A percentile compares a stretch with the other conserved stretches of the same genome.
Conservation (phyloP, 2,113 vertebrate genomes). For the Sinocyclocheilus anophthalmus region DNA sequence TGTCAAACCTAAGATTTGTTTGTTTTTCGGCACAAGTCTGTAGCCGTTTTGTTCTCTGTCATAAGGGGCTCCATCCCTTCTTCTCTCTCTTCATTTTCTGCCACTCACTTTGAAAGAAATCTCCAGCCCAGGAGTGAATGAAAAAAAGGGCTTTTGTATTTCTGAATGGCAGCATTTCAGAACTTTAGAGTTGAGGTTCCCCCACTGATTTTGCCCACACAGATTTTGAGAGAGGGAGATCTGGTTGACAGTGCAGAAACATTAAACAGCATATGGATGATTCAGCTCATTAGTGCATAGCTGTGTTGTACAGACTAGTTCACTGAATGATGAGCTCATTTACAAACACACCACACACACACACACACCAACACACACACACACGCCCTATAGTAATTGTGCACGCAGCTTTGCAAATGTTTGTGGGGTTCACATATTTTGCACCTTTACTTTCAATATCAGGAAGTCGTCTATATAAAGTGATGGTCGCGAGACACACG, state of each 20-base stretch:
- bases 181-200: neutral
- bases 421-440: neutral
- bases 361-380: neutral
- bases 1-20: no score
- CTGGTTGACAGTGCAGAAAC: slow-evolving; percentile 19
- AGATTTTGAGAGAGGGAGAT: neutral
- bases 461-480: neutral
- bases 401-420: neutral
- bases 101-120: neutral
- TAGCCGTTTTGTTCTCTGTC: neutral
- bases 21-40: neutral
- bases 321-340: slow-evolving; percentile 13
- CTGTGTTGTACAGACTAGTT: neutral
- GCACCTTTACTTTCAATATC: slow-evolving; percentile 15
- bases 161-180: slow-evolving; percentile 14
- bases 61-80: neutral
- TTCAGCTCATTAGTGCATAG: slow-evolving; percentile 20
- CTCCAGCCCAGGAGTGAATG: neutral
- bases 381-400: neutral
- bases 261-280: slow-evolving; percentile 5
- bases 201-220: neutral
- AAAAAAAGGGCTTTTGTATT: slow-evolving; percentile 19
- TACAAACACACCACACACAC: neutral
- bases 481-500: neutral
- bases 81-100: slow-evolving; percentile 5